phyloP scores from a whole-genome alignment of 2,113 vertebrate genomes.

The Scomber colias region DNA sequence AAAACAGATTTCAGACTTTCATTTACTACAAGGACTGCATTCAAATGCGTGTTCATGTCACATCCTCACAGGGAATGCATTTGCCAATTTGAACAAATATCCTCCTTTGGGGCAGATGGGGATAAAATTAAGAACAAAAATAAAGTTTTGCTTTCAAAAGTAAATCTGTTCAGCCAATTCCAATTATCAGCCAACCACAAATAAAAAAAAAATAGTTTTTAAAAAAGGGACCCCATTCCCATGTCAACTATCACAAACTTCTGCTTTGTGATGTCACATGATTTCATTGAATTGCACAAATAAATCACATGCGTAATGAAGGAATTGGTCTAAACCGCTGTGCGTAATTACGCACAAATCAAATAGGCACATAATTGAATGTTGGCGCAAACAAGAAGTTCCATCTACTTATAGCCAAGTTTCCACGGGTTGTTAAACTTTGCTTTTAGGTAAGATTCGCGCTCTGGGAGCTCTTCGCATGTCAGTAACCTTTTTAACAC shows the following conservation, averaged over 20 bases:
- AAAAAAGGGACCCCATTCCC: neutral
- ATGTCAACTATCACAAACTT: neutral
- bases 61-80: slow-evolving; percentile 16
- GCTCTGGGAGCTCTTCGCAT: neutral
- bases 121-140: slow-evolving; percentile 2
- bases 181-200: neutral
- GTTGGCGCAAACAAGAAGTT: slow-evolving; percentile 32
- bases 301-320: slow-evolving; percentile 49
- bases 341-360: slow-evolving; percentile 67
- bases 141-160: neutral
- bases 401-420: slow-evolving; percentile 25
- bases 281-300: slow-evolving; percentile 27
- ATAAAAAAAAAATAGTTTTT: neutral
- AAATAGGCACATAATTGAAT: slow-evolving; percentile 34
- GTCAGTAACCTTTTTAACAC: slow-evolving; percentile 43
- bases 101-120: neutral
- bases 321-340: slow-evolving; percentile 19
- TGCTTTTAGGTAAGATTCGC: slow-evolving; percentile 6
- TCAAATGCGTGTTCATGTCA: slow-evolving; percentile 20
- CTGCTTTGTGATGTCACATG: slow-evolving; percentile 25
- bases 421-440: slow-evolving; percentile 36
- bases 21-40: slow-evolving; percentile 18
- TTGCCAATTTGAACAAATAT: slow-evolving; percentile 25
- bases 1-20: slow-evolving; percentile 33
- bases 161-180: neutral